Evolutionary conservation across 2,113 vertebrate species (phyloP).

Genomic region (Gavia stellata): DNA sequence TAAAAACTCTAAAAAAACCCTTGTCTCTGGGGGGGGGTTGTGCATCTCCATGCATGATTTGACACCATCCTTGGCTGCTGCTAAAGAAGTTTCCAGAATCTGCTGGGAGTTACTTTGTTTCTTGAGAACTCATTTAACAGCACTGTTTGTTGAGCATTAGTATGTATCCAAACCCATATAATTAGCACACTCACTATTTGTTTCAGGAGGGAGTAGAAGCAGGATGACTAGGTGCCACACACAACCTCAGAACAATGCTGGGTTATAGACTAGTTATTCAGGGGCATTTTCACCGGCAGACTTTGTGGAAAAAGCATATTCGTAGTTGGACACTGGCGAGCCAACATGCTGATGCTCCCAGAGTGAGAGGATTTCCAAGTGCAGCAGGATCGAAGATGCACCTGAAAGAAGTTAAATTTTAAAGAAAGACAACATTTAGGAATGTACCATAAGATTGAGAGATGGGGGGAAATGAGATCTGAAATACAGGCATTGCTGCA

Average conservation of each 20-base stretch:
- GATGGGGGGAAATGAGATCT: neutral
- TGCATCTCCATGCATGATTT: neutral
- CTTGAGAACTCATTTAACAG: neutral
- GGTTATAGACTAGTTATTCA: neutral
- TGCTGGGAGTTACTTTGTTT: neutral
- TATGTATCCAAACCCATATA: neutral
- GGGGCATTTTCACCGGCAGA: neutral
- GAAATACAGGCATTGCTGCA: neutral
- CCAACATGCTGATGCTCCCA: neutral
- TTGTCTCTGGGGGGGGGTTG: fast-evolving
- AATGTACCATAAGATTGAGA: neutral
- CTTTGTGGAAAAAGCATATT: neutral
- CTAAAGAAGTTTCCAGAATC: neutral
- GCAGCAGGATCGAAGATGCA: neutral
- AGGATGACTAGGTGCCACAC: neutral
- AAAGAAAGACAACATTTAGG: neutral
- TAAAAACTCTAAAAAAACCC: neutral
- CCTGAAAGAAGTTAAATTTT: neutral
- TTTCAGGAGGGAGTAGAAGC: neutral
- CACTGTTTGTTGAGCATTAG: neutral
- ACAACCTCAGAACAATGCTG: neutral
- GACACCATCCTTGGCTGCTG: neutral
- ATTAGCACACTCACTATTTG: neutral
- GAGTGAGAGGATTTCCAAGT: neutral
- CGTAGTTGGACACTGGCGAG: fast-evolving